A percentile compares a stretch with the other conserved stretches of the same genome.
These are phyloP conservation scores for Pseudomyrmex flavicornis DNA, from an alignment of 1,140 invertebrate genomes.

Conservation along the genomic window DNA sequence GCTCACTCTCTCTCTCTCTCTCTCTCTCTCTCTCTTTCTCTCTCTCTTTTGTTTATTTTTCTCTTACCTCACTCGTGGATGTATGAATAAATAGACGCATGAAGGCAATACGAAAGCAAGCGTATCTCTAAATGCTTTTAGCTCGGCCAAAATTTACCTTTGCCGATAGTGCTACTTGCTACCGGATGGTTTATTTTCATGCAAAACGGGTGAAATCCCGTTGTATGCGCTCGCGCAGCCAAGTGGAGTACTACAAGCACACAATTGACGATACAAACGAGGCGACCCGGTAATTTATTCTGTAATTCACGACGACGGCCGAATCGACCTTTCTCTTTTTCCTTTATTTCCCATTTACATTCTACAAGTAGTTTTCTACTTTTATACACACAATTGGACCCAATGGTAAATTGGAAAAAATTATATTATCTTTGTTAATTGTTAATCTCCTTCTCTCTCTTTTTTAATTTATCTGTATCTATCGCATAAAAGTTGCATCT, in stretches of 20 bases:
- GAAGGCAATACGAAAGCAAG: slow-evolving; percentile 41
- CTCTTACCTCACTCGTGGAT: slow-evolving; percentile 15
- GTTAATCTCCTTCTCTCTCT: background rate
- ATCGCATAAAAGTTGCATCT: background rate
- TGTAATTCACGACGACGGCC: slow-evolving; percentile 32
- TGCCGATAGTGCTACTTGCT: slow-evolving; percentile 49
- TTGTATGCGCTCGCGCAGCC: slow-evolving; percentile 9
- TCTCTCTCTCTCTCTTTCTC: background rate
- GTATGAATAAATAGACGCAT: slow-evolving; percentile 37
- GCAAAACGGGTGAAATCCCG: slow-evolving; percentile 27
- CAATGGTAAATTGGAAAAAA: background rate
- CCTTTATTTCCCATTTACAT: slow-evolving; percentile 33
- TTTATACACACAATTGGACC: background rate
- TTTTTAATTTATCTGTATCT: slow-evolving; percentile 18
- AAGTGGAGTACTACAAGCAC: slow-evolving; percentile 27
- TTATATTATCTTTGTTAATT: background rate
- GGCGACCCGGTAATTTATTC: slow-evolving; percentile 51
- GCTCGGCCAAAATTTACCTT: slow-evolving; percentile 50
- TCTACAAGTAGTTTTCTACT: slow-evolving; percentile 1
- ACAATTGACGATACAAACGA: slow-evolving; percentile 51
- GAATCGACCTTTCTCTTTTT: slow-evolving; percentile 28
- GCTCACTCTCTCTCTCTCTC: background rate
- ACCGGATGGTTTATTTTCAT: slow-evolving; percentile 54
- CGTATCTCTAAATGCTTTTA: slow-evolving; percentile 59
- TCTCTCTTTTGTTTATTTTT: background rate